These are phyloP conservation scores for Muscidifurax raptorellus DNA, from an alignment of 1,140 invertebrate species.

Conservation along the genomic window DNA sequence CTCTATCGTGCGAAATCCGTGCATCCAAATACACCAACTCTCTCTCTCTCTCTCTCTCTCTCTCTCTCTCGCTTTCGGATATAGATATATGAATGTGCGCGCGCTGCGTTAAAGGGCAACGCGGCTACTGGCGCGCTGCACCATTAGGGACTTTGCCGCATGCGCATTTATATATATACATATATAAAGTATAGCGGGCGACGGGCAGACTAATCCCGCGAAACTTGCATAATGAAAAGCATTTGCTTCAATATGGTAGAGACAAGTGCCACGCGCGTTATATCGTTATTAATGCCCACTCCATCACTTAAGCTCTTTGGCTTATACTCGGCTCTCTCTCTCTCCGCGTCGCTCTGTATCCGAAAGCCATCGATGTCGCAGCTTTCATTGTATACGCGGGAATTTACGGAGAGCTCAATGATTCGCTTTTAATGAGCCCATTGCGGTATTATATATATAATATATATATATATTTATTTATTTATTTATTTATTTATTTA, in stretches of 20 bases:
- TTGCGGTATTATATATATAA: not conserved
- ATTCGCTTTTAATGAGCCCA: not conserved
- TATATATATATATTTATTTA: too few species aligned
- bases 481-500: too few species aligned
- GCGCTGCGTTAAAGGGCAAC: not conserved
- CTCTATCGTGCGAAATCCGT: not conserved
- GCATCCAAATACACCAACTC: not conserved
- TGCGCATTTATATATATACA: not conserved
- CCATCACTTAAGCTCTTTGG: not conserved
- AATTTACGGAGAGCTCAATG: not conserved
- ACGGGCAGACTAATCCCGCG: not conserved
- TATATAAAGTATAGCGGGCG: not conserved
- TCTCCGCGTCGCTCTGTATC: not conserved
- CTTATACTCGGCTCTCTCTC: not conserved
- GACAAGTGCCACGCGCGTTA: not conserved
- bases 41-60: not conserved
- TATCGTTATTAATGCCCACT: conserved; percentile 10
- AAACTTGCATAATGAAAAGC: conserved; percentile 36
- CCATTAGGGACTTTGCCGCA: not conserved
- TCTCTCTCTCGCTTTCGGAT: not conserved
- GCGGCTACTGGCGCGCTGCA: not conserved
- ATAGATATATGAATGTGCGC: conserved; percentile 8
- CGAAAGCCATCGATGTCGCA: too few species aligned
- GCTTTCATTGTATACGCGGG: not conserved
- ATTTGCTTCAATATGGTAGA: conserved; percentile 5